Evolutionary conservation across 2,797 vertebrate species (phyloP).

Genomic region (Amazona finschi): DNA sequence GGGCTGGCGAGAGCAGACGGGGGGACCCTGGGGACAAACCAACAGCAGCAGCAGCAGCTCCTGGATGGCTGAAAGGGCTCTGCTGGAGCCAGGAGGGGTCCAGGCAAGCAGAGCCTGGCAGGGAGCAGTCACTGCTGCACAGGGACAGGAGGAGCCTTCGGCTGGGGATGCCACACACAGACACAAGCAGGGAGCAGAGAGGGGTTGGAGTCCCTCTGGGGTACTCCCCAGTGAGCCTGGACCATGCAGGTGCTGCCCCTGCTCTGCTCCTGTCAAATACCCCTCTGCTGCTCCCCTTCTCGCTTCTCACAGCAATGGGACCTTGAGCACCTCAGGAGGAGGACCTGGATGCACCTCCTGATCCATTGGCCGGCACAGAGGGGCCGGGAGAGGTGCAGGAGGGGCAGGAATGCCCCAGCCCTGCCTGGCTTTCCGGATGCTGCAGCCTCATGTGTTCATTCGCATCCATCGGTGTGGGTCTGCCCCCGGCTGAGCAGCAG

Average conservation of each 20-base stretch:
- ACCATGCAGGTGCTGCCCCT: background rate
- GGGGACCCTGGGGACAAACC: background rate
- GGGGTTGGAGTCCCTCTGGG: background rate
- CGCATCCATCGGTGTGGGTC: fast-evolving
- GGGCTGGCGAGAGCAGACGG: background rate
- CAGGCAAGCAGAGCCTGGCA: background rate
- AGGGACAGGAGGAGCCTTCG: background rate
- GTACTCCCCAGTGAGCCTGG: fast-evolving
- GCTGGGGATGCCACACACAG: background rate
- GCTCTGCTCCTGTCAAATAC: background rate
- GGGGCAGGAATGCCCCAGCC: fast-evolving
- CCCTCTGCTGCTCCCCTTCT: background rate
- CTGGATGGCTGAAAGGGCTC: background rate
- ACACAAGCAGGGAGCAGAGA: background rate
- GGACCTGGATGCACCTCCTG: fast-evolving
- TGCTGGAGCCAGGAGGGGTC: background rate
- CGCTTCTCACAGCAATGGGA: fast-evolving
- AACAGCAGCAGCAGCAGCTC: background rate
- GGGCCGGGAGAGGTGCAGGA: fast-evolving
- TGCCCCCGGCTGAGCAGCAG: background rate
- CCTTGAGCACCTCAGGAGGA: background rate
- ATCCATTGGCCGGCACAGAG: background rate
- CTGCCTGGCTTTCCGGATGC: fast-evolving
- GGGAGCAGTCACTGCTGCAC: background rate
- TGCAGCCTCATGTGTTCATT: fast-evolving